phyloP scores from a whole-genome alignment of 2,113 vertebrate species.

The Anhinga rufa region DNA sequence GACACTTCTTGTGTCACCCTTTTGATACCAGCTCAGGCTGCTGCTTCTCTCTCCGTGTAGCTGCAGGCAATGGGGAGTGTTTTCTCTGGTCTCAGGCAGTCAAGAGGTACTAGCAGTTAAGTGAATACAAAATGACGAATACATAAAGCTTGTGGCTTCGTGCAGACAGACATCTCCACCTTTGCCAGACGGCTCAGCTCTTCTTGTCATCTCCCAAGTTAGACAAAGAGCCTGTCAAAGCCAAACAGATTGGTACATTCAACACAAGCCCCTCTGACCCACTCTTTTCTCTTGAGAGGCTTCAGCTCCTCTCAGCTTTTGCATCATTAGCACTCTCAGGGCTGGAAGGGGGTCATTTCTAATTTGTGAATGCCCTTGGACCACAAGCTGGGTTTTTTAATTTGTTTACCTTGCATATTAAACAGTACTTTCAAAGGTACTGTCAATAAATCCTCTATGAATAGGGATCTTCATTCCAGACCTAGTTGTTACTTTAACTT shows the following conservation, averaged over 20 bases:
- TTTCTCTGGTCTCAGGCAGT: background rate
- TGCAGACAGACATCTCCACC: background rate
- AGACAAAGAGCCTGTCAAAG: constrained; percentile 37
- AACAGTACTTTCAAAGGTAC: constrained; percentile 41
- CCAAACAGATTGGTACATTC: constrained; percentile 32
- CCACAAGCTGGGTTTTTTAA: constrained; percentile 55
- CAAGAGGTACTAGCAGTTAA: background rate
- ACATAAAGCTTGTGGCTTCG: background rate
- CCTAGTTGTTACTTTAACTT: background rate
- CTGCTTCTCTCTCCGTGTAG: background rate
- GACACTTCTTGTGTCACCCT: background rate
- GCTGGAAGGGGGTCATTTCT: constrained; percentile 23
- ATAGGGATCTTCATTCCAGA: constrained; percentile 34
- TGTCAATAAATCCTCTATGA: constrained; percentile 41
- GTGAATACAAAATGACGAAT: background rate
- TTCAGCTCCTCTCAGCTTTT: constrained; percentile 19
- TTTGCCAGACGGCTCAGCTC: background rate
- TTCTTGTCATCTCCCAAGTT: constrained; percentile 12
- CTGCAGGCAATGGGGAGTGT: background rate
- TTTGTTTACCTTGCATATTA: constrained; percentile 65
- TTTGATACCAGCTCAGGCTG: background rate
- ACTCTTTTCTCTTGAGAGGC: background rate
- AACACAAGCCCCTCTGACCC: constrained; percentile 27
- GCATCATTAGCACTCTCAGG: constrained; percentile 33
- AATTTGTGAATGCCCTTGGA: constrained; percentile 68